phyloP scores from a whole-genome alignment of 2,113 vertebrate species.

The Aptenodytes forsteri region DNA sequence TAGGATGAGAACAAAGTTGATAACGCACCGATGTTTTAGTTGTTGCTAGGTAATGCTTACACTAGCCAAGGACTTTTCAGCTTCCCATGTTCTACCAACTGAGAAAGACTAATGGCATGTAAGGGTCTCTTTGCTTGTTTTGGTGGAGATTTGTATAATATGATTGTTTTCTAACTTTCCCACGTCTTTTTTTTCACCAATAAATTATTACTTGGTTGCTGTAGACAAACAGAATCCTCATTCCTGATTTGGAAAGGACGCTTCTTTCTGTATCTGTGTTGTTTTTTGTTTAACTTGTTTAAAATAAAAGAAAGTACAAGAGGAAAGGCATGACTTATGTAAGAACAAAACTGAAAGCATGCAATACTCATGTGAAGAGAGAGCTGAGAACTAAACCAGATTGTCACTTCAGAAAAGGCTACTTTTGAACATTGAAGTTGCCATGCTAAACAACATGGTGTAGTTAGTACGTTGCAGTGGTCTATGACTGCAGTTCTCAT shows the following conservation, averaged over 20 bases:
- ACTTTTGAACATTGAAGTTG: not conserved
- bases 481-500: not conserved
- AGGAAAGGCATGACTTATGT: not conserved
- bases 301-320: not conserved
- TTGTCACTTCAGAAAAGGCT: not conserved
- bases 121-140: not conserved
- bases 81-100: too few relatives aligned
- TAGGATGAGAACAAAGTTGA: too few relatives aligned
- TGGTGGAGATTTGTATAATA: not conserved
- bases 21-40: too few relatives aligned
- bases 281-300: not conserved
- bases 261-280: not conserved
- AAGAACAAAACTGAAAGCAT: not conserved
- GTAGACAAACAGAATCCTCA: not conserved
- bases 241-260: not conserved
- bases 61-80: too few relatives aligned
- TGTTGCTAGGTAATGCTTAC: too few relatives aligned
- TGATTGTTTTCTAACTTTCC: not conserved
- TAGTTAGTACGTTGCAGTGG: not conserved
- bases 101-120: not conserved
- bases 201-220: not conserved
- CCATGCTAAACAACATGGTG: not conserved
- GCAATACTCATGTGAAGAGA: not conserved
- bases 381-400: not conserved
- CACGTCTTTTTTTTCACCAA: not conserved